Percentiles rank a stretch among this genome's conserved stretches.
phyloP scores from a whole-genome alignment of 2,888 invertebrate genomes.

The Sepioteuthis lessoniana region DNA sequence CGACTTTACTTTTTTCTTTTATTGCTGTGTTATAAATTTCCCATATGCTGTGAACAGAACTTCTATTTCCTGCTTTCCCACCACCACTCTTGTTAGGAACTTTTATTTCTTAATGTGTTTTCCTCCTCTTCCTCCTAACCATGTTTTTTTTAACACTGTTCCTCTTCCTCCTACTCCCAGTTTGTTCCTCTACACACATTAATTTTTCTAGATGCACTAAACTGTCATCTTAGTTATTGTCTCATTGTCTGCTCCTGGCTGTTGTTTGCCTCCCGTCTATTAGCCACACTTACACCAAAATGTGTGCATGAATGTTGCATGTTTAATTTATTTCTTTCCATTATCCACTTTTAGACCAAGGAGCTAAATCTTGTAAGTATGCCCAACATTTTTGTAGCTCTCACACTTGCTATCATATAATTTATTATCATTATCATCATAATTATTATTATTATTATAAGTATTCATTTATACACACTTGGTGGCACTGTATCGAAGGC shows the following conservation, averaged over 20 bases:
- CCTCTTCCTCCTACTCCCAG: not conserved
- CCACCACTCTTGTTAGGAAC: not conserved
- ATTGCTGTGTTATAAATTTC: not conserved
- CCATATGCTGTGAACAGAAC: not conserved
- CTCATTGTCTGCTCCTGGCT: no score
- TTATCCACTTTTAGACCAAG: constrained; percentile 67
- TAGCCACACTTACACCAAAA: not conserved
- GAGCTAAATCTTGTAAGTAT: constrained; percentile 75
- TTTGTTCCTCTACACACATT: no score
- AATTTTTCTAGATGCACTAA: no score
- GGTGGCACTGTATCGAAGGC: constrained; percentile 44
- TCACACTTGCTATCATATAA: constrained; percentile 38
- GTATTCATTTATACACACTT: constrained; percentile 14
- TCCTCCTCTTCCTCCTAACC: not conserved
- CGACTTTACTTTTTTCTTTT: no score
- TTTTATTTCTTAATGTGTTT: not conserved
- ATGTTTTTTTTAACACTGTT: not conserved
- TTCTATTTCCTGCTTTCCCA: not conserved
- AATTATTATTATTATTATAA: not conserved
- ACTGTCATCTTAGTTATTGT: no score
- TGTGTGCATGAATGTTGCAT: constrained; percentile 48
- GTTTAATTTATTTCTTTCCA: constrained; percentile 54
- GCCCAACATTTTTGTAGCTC: not conserved
- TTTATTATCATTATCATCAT: not conserved
- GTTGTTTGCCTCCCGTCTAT: not conserved